These are phyloP conservation scores for Aphidius ervi DNA, from an alignment of 1,140 invertebrate species.

Conservation along the genomic window DNA sequence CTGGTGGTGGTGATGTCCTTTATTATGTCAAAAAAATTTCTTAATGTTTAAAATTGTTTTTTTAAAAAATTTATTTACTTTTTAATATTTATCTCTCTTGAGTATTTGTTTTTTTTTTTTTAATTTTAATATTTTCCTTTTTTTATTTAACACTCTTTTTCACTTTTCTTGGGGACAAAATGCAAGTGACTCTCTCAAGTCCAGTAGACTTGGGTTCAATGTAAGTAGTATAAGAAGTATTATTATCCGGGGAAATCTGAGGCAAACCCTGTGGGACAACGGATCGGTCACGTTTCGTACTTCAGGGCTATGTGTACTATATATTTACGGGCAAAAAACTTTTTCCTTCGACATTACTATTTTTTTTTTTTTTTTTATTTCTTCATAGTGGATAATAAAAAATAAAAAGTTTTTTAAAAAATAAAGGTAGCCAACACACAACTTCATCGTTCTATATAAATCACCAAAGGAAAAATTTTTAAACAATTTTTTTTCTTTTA, in stretches of 20 bases:
- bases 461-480: too few species aligned
- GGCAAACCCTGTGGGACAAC: conserved; percentile 42
- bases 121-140: not conserved
- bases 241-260: conserved; percentile 54
- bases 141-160: not conserved
- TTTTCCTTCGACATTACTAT: conserved; percentile 9
- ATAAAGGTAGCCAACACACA: too few species aligned
- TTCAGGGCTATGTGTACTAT: conserved; percentile 2
- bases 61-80: not conserved
- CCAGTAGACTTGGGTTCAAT: conserved; percentile 24
- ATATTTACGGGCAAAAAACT: not conserved
- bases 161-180: too few species aligned
- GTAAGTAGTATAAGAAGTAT: conserved; percentile 46
- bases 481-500: too few species aligned
- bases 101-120: too few species aligned
- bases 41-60: conserved; percentile 4
- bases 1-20: not conserved
- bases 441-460: too few species aligned
- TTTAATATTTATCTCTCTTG: too few species aligned
- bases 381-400: not conserved
- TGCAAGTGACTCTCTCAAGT: too few species aligned
- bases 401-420: too few species aligned
- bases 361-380: not conserved
- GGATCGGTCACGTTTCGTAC: conserved; percentile 51
- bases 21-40: not conserved